These are phyloP conservation scores for Julus scanicus DNA, from an alignment of 2,888 invertebrate species.

Conservation along the genomic window DNA sequence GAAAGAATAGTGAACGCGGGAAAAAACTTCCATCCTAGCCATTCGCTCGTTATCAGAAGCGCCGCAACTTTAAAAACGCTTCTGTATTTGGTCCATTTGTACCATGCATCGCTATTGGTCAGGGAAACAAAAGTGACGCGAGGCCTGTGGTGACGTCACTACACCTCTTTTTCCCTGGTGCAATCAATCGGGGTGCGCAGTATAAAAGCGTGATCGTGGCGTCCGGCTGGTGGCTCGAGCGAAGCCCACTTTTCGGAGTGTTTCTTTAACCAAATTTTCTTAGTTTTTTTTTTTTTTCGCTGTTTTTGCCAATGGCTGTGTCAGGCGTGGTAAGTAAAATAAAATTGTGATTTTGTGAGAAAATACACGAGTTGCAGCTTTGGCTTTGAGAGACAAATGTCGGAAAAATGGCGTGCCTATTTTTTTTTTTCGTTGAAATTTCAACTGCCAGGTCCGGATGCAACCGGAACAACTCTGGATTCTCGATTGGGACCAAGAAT, in stretches of 20 bases:
- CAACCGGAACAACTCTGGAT: too few species aligned
- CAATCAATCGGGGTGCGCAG: constrained; percentile 48
- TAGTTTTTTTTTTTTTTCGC: background rate
- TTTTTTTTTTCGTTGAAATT: background rate
- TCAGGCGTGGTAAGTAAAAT: constrained; percentile 44
- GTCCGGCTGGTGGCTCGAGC: constrained; percentile 55
- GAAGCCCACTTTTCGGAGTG: constrained; percentile 54
- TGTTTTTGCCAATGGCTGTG: background rate
- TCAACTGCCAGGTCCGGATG: too few species aligned
- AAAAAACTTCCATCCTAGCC: too few species aligned
- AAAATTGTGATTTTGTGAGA: background rate
- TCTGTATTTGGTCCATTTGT: background rate
- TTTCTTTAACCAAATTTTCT: background rate
- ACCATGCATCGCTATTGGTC: too few species aligned
- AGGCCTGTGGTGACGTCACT: background rate
- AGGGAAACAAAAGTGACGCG: background rate
- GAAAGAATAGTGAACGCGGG: too few species aligned
- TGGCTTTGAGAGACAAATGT: background rate
- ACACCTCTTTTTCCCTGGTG: background rate
- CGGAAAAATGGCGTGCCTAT: background rate
- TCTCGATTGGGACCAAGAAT: too few species aligned
- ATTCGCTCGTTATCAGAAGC: too few species aligned
- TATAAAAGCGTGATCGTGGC: constrained; percentile 57
- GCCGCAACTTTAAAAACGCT: too few species aligned
- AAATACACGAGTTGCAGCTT: background rate